Evolutionary conservation across 2,888 invertebrate genomes (phyloP), one percentile per base, ranked within the genome.

Genomic region (Drosophila flavopinicola): DNA sequence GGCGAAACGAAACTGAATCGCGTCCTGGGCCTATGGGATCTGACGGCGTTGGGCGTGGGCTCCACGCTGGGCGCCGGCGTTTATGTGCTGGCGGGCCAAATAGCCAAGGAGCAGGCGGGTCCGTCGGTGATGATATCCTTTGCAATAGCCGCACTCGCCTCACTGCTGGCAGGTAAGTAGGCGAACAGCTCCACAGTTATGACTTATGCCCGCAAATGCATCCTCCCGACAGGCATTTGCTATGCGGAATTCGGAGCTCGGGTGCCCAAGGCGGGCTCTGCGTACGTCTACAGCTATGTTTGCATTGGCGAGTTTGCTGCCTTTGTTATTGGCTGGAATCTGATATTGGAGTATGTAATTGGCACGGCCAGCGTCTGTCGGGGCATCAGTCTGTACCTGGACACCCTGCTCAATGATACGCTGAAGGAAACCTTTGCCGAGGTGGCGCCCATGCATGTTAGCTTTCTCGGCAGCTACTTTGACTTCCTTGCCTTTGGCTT

Each of bases 261-360:
- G 54, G 95, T 96, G 0, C 97, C 97, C 0, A 94, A 94, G 77
- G 96, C 97, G 0, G 97, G 98, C 0, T 97, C 97, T 0, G 96
- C 97, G 0, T 98, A 97, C 90, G 93, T 95, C 30, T 98, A 98
- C 92, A 96, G 96, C 64, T 91, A 91, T 67, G 95, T 97, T 15
- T 95, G 96, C 20, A 93, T 97, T 35, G 98, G 98, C 0, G 97
- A 98, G 91, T 93, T 97, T 72, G 93, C 94, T 38, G 98, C 97
- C 0, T 98, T 98, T 90, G 91, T 96, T 24, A 95, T 98, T 74
- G 98, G 98, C 1, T 98, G 98, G 98, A 96, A 96, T 91, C 93
- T 98, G 58, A 95, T 98, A 58, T 91, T 97, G 74, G 97, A 97
- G 89, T 95, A 95, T 87, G 92, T 95, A 4, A 95, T 97, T 70